Percentiles rank a stretch among this genome's conserved stretches.
Conservation (phyloP, 2,113 vertebrate species). For the Thunnus maccoyii region DNA sequence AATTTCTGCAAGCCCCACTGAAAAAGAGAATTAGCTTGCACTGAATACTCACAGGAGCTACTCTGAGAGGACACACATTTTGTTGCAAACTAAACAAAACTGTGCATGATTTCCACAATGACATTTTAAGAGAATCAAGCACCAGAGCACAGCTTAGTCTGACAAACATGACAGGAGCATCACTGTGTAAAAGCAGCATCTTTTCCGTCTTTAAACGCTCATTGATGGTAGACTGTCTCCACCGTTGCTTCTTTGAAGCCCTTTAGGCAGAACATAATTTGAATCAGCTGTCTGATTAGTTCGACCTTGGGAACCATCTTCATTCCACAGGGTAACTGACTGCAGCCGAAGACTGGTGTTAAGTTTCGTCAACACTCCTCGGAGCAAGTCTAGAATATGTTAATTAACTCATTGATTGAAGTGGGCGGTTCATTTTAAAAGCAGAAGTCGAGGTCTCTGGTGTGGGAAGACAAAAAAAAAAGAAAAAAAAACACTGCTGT, state of each 20-base stretch:
- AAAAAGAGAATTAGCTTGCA: conserved; percentile 28
- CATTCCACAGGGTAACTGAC: conserved; percentile 68
- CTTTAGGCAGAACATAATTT: conserved; percentile 72
- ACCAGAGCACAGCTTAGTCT: conserved; percentile 39
- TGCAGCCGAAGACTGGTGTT: conserved; percentile 68
- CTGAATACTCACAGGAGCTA: conserved; percentile 38
- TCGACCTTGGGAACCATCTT: conserved; percentile 73
- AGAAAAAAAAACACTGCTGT: conserved; percentile 43
- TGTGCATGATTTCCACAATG: conserved; percentile 34
- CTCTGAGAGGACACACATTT: conserved; percentile 43
- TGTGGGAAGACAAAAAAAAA: conserved; percentile 70
- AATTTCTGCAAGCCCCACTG: conserved; percentile 38
- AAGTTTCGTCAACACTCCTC: conserved; percentile 77
- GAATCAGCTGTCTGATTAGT: conserved; percentile 76
- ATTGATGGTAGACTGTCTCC: conserved; percentile 36
- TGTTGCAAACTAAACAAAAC: conserved; percentile 53
- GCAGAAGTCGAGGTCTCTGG: conserved; percentile 75
- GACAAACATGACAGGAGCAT: conserved; percentile 51
- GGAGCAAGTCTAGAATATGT: conserved; percentile 75
- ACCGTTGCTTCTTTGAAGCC: conserved; percentile 45
- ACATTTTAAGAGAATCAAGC: conserved; percentile 39
- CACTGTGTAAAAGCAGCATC: conserved; percentile 27
- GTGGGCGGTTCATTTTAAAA: conserved; percentile 81
- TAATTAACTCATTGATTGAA: conserved; percentile 82
- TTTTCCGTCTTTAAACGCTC: conserved; percentile 45